phyloP scores from a whole-genome alignment of 2,888 invertebrate species.

The Parnassius orleans region DNA sequence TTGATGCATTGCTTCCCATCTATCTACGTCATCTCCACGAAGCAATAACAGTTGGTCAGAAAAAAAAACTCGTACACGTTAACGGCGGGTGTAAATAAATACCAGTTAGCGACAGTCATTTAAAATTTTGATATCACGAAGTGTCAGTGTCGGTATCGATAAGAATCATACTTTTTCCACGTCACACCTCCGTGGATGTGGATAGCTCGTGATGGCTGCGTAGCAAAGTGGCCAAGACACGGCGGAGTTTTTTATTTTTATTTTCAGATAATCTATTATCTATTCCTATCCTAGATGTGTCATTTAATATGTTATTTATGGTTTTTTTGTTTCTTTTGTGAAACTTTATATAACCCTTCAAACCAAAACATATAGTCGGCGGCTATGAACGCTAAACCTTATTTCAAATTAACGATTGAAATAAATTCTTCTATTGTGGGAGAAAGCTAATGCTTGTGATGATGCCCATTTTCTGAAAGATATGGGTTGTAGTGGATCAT shows the following conservation, averaged over 20 bases:
- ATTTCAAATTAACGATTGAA: too few relatives aligned
- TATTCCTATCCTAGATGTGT: neutral
- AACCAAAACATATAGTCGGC: too few relatives aligned
- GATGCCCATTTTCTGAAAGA: too few relatives aligned
- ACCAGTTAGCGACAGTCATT: slow-evolving; percentile 16
- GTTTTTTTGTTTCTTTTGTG: too few relatives aligned
- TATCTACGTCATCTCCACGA: neutral
- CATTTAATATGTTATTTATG: neutral
- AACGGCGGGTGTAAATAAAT: slow-evolving; percentile 9
- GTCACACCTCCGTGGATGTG: slow-evolving; percentile 12
- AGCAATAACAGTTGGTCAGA: slow-evolving; percentile 1
- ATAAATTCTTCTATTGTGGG: too few relatives aligned
- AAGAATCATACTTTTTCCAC: slow-evolving; percentile 12
- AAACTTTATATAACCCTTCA: too few relatives aligned
- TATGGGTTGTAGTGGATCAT: too few relatives aligned
- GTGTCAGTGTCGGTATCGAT: slow-evolving; percentile 19
- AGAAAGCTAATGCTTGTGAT: too few relatives aligned
- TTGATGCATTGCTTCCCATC: slow-evolving; percentile 22
- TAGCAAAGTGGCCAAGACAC: slow-evolving; percentile 5
- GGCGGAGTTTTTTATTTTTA: slow-evolving; percentile 5
- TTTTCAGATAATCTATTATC: neutral
- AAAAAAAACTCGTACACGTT: slow-evolving; percentile 12
- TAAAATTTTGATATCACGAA: slow-evolving; percentile 14
- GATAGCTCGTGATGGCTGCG: neutral
- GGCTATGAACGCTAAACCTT: too few relatives aligned